Evolutionary conservation across 2,797 vertebrate genomes (phyloP).

Genomic region (Molossus alvarezi): DNA sequence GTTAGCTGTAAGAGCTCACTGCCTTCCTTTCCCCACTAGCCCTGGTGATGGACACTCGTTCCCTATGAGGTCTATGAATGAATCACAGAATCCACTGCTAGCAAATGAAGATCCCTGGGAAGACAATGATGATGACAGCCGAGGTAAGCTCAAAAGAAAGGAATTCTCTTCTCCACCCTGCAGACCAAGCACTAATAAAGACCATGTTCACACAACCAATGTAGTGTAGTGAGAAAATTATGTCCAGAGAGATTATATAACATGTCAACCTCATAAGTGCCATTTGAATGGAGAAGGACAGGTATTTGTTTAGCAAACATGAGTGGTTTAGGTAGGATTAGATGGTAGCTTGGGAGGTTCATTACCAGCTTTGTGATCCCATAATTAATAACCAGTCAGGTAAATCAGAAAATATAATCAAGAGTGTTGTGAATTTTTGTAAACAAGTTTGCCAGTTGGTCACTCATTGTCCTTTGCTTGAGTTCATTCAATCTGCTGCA

Average conservation of each 20-base stretch:
- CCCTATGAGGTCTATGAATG: slow-evolving; percentile 93
- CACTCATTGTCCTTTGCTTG: slow-evolving; percentile 19
- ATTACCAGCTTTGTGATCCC: slow-evolving; percentile 14
- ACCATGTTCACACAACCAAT: neutral
- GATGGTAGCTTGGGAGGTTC: neutral
- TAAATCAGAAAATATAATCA: slow-evolving; percentile 62
- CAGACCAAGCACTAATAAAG: slow-evolving; percentile 24
- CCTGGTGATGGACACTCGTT: slow-evolving; percentile 98
- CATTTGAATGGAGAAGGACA: slow-evolving; percentile 20
- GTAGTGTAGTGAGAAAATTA: neutral
- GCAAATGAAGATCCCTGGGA: slow-evolving; percentile 96
- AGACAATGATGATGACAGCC: slow-evolving; percentile 95
- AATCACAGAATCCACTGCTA: slow-evolving; percentile 95
- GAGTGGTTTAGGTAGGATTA: neutral
- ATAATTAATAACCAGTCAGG: slow-evolving; percentile 50
- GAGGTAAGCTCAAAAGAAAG: slow-evolving; percentile 90
- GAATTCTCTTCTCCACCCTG: slow-evolving; percentile 50
- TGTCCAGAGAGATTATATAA: slow-evolving; percentile 63
- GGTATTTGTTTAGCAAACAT: slow-evolving; percentile 55
- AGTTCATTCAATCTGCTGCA: neutral
- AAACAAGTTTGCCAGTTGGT: neutral
- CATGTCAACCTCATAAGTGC: neutral
- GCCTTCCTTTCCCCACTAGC: slow-evolving; percentile 88
- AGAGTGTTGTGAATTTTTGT: slow-evolving; percentile 17
- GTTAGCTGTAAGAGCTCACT: slow-evolving; percentile 14